These are phyloP conservation scores for Charina bottae DNA, from an alignment of 2,113 vertebrate species.

Conservation along the genomic window DNA sequence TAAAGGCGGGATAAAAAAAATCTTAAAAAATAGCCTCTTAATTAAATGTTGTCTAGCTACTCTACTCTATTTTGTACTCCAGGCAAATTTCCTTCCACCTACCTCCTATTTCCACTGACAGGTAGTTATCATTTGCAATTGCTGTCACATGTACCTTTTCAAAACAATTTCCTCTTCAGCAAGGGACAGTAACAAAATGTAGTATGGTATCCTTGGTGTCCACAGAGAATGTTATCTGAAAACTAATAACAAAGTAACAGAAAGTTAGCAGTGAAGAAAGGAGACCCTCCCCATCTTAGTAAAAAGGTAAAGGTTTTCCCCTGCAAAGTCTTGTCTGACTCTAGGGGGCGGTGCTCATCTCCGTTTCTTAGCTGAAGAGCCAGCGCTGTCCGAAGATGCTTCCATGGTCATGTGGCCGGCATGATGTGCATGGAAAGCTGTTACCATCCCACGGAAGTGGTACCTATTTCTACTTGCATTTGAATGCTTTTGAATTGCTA, in stretches of 20 bases:
- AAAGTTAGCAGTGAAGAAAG: background rate
- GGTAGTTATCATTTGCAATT: conserved; percentile 9
- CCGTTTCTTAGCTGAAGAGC: too few relatives aligned
- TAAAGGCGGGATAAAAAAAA: too few relatives aligned
- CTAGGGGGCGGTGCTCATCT: too few relatives aligned
- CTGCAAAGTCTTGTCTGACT: too few relatives aligned
- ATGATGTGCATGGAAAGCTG: too few relatives aligned
- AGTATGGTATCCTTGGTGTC: background rate
- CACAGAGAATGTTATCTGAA: background rate
- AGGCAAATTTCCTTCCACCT: background rate
- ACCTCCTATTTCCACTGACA: background rate
- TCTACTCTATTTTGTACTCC: background rate
- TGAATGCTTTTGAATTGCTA: too few relatives aligned
- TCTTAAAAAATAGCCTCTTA: conserved; percentile 2
- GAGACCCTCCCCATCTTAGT: background rate
- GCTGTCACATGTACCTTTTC: background rate
- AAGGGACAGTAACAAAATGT: background rate
- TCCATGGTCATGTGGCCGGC: too few relatives aligned
- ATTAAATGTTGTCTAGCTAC: background rate
- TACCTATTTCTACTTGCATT: too few relatives aligned
- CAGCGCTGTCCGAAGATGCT: too few relatives aligned
- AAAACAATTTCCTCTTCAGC: background rate
- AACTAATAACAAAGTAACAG: background rate
- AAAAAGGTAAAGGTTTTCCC: too few relatives aligned
- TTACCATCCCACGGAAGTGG: too few relatives aligned